Base-by-base conservation (phyloP, 2,113 vertebrate genomes). In the Gobio gobio region DNA sequence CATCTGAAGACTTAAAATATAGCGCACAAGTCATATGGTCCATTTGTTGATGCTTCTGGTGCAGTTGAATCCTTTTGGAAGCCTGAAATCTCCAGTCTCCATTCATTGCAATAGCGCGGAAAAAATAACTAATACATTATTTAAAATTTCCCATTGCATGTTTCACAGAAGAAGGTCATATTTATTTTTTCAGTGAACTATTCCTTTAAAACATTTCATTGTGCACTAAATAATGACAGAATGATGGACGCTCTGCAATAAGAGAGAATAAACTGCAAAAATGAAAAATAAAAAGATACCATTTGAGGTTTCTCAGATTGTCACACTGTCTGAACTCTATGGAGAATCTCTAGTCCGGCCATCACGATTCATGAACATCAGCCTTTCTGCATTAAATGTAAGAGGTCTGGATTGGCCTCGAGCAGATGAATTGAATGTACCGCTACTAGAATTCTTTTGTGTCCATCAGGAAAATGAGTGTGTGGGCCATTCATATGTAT, bases 401-500 rank as follows among this genome's bases (percentile, higher is more conserved):
- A 47, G 76, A 6, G 40, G 51, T 58, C 68, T 26, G 77, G 51
- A 43, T 33, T 59, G 56, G 70, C 24, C 22, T 58, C 12, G 18
- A 68, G 36, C 18, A 78, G 63, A 78, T 75, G 33, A 47, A 84
- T 54, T 83, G 29, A 22, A 45, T 64, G 36, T 79, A 79, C 24
- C 10, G 75, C 78, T 22, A 75, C 54, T 54, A 40, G 26, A 75
- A 16, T 58, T 14, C 33, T 66, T 78, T 20, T 83, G 76, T 54
- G 83, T 66, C 54, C 76, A 54, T 59, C 45, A 58, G 81, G 66
- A 70, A 87, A 70, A 49, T 88, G 79, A 85, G 77, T n/a, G 72
- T 64, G 63, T 70, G 77, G 24, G 9, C 63, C 36, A 29, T 70
- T 64, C 80, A 58, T 73, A 91, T 89, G 86, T 89, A 80, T 92